phyloP scores from a whole-genome alignment of 2,888 invertebrate genomes.

The Himalopsyche kuldschensis region DNA sequence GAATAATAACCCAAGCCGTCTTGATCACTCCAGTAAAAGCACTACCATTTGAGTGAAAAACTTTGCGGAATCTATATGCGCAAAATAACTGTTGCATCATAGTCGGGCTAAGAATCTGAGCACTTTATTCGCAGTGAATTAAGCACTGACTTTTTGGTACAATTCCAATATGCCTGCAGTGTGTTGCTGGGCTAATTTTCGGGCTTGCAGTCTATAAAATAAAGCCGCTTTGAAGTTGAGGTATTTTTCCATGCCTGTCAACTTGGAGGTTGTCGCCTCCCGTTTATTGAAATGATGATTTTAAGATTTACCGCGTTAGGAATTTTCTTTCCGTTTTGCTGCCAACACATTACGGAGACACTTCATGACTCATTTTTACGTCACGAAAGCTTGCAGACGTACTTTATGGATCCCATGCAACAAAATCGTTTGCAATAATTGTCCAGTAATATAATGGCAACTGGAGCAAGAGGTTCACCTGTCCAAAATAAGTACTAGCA shows the following conservation, averaged over 20 bases:
- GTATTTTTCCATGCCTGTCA: not conserved
- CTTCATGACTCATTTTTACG: not conserved
- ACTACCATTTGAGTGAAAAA: not conserved
- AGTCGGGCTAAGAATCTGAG: not conserved
- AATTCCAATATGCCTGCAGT: not conserved
- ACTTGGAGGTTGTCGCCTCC: not conserved
- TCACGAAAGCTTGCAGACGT: not conserved
- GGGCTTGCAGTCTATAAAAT: not conserved
- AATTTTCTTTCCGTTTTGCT: not conserved
- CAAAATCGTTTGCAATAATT: not conserved
- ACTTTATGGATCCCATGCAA: not conserved
- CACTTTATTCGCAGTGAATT: not conserved
- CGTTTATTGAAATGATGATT: not conserved
- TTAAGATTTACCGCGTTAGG: not conserved
- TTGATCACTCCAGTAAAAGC: not conserved
- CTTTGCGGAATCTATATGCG: not conserved
- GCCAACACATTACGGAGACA: not conserved
- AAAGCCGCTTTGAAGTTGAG: not conserved
- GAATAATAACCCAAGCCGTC: not conserved
- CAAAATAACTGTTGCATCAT: not conserved
- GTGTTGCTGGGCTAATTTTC: not conserved
- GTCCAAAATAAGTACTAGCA: not conserved
- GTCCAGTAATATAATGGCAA: not conserved
- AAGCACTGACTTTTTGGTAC: not conserved
- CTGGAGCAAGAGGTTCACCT: not conserved